Evolutionary conservation across 2,888 invertebrate species (phyloP).

Genomic region (Abrostola triplasia): DNA sequence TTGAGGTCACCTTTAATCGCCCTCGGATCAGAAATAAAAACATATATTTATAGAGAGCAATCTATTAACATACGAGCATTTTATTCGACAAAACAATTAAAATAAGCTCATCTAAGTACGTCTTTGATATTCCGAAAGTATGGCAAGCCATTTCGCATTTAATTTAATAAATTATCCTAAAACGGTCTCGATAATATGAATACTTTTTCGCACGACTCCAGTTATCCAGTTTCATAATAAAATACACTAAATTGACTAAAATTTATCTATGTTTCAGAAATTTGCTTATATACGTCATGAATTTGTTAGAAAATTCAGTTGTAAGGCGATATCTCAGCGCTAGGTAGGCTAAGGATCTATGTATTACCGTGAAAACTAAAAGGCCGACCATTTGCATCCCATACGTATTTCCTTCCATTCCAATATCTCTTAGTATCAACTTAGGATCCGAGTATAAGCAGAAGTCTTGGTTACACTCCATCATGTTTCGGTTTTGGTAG

Average conservation of each 20-base stretch:
- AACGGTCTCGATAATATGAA: not conserved
- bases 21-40: no score
- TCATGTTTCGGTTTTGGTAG: constrained; percentile 87
- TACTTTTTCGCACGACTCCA: not conserved
- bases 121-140: not conserved
- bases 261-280: constrained; percentile 84
- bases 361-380: constrained; percentile 86
- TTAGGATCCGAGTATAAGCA: constrained; percentile 89
- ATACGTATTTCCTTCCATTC: constrained; percentile 86
- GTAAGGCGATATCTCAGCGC: constrained; percentile 89
- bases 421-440: constrained; percentile 90
- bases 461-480: constrained; percentile 89
- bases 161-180: not conserved
- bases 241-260: not conserved
- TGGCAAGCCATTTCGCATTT: not conserved
- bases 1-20: no score
- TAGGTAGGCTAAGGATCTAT: constrained; percentile 86
- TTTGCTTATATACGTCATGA: constrained; percentile 87
- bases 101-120: no score
- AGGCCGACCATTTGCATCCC: constrained; percentile 88
- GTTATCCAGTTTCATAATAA: not conserved
- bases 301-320: constrained; percentile 86
- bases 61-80: not conserved
- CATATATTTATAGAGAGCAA: no score
- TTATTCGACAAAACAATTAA: not conserved